phyloP scores from a whole-genome alignment of 2,888 invertebrate species.

The Xestia rhomboidea region DNA sequence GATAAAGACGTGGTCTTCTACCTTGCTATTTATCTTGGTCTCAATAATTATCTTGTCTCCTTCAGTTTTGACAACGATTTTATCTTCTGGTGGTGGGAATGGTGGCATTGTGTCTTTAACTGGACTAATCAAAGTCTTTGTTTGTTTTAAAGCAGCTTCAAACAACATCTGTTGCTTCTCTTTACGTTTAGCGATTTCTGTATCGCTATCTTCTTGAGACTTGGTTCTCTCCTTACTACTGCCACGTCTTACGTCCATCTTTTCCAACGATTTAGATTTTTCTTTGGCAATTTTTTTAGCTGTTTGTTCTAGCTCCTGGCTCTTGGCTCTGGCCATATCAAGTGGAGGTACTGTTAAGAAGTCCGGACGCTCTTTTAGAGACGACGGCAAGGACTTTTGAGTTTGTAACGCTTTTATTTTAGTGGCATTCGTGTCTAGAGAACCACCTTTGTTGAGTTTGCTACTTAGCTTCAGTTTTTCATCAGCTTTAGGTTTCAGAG shows the following conservation, averaged over 20 bases:
- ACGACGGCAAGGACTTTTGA: conserved; percentile 90
- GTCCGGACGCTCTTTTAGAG: conserved; percentile 88
- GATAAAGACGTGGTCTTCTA: conserved; percentile 94
- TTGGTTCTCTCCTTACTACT: conserved; percentile 92
- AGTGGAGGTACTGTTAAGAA: conserved; percentile 89
- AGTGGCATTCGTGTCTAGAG: conserved; percentile 87
- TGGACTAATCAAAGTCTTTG: conserved; percentile 93
- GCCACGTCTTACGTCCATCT: conserved; percentile 90
- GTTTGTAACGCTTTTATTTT: conserved; percentile 87
- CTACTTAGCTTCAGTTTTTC: conserved; percentile 83
- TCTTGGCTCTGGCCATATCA: conserved; percentile 91
- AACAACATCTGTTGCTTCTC: conserved; percentile 94
- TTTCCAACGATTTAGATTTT: conserved; percentile 93
- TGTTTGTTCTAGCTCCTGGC: conserved; percentile 91
- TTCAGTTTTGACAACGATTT: conserved; percentile 93
- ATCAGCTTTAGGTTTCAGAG: conserved; percentile 86
- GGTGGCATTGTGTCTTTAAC: conserved; percentile 93
- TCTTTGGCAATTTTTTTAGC: conserved; percentile 91
- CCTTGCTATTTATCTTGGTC: conserved; percentile 94
- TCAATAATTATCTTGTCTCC: conserved; percentile 93
- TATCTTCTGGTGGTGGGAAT: conserved; percentile 94
- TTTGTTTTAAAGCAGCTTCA: conserved; percentile 94
- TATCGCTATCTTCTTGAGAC: conserved; percentile 93
- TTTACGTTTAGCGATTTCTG: conserved; percentile 93
- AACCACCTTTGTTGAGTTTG: conserved; percentile 88